Percentiles rank a stretch among this genome's conserved stretches.
Evolutionary conservation across 2,113 vertebrate genomes (phyloP).

Genomic region (Butorides virescens): DNA sequence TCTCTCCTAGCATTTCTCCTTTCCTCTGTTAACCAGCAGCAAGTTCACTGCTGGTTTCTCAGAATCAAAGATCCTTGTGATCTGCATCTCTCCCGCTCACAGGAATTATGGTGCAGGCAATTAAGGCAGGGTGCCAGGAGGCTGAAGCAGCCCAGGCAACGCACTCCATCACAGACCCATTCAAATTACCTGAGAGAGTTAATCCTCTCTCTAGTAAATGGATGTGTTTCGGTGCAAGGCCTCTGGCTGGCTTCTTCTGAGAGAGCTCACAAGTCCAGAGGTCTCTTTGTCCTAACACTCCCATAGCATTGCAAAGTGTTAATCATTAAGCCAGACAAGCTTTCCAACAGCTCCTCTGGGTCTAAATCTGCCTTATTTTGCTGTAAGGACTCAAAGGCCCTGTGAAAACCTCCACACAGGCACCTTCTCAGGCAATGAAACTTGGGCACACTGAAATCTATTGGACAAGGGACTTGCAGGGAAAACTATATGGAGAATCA

Average conservation of each 20-base stretch:
- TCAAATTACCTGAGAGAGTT: not conserved
- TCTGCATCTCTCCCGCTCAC: not conserved
- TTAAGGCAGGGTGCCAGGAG: not conserved
- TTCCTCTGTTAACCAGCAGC: not conserved
- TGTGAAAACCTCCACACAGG: not conserved
- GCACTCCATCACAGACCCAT: not conserved
- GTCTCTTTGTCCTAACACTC: conserved; percentile 26
- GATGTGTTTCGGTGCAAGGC: not conserved
- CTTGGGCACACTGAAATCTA: not conserved
- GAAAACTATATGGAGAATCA: not conserved
- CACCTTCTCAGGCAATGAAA: not conserved
- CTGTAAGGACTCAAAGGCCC: not conserved
- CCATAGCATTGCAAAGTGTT: conserved; percentile 4
- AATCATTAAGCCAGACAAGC: conserved; percentile 52
- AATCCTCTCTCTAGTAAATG: not conserved
- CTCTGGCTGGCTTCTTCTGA: not conserved
- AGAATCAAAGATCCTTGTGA: conserved; percentile 31
- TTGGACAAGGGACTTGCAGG: not conserved
- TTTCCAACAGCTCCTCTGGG: not conserved
- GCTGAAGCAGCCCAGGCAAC: not conserved
- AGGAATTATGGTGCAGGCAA: not conserved
- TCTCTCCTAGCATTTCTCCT: not conserved
- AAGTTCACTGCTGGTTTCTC: conserved; percentile 7
- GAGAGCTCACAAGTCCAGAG: conserved; percentile 37
- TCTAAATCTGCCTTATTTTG: not conserved